phyloP scores from a whole-genome alignment of 2,113 vertebrate genomes.

The Anthoscopus minutus region DNA sequence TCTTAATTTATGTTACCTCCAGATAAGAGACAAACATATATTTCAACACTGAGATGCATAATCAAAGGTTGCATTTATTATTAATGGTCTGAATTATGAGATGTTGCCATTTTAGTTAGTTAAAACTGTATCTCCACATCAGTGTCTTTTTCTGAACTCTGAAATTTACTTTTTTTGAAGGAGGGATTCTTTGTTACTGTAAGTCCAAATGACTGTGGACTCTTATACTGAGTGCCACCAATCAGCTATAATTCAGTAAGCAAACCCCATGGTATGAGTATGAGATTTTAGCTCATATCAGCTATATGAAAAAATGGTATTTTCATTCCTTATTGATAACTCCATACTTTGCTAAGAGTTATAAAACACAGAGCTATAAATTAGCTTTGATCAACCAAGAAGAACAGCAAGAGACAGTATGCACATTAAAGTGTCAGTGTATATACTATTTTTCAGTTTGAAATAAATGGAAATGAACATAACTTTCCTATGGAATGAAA shows the following conservation, averaged over 20 bases:
- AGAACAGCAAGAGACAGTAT: neutral
- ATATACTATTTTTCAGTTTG: neutral
- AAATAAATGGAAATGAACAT: slow-evolving; percentile 7
- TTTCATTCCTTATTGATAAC: neutral
- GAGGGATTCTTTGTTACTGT: neutral
- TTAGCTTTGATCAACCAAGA: neutral
- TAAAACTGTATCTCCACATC: neutral
- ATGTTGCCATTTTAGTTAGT: neutral
- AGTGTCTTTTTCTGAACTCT: neutral
- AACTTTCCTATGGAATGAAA: neutral
- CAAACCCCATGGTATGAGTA: neutral
- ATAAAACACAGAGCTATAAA: neutral
- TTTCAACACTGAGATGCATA: neutral
- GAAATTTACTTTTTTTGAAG: neutral
- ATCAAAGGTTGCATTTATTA: neutral
- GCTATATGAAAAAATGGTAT: neutral
- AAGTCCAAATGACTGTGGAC: neutral
- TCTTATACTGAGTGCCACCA: neutral
- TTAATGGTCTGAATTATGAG: neutral
- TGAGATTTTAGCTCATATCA: neutral
- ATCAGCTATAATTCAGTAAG: neutral
- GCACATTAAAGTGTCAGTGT: neutral
- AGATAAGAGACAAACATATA: neutral
- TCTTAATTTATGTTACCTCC: neutral
- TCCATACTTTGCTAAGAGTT: neutral